phyloP scores from a whole-genome alignment of 2,797 vertebrate species.

The Spea hammondii region DNA sequence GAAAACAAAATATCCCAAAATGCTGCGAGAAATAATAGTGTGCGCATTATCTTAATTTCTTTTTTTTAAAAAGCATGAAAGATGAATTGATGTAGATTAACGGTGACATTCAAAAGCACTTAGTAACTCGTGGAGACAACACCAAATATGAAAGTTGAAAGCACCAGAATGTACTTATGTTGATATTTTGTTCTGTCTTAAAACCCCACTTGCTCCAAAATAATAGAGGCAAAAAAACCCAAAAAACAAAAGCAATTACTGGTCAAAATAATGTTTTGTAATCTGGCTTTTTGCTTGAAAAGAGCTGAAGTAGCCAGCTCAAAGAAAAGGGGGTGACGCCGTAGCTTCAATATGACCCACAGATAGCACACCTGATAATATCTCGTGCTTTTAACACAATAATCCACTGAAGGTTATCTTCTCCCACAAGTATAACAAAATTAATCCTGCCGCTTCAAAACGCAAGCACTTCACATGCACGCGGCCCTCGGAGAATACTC shows the following conservation, averaged over 20 bases:
- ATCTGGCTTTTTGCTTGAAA: conserved; percentile 54
- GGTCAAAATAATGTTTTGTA: conserved; percentile 46
- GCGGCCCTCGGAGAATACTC: conserved; percentile 49
- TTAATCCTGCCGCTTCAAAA: conserved; percentile 52
- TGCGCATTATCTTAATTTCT: conserved; percentile 35
- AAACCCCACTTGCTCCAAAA: neutral
- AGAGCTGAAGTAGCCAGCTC: conserved; percentile 43
- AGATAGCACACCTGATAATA: conserved; percentile 49
- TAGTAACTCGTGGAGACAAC: neutral
- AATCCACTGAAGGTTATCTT: conserved; percentile 43
- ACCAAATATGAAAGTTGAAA: conserved; percentile 2
- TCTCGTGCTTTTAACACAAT: conserved; percentile 40
- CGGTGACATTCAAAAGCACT: conserved; percentile 36
- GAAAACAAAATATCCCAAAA: conserved; percentile 4
- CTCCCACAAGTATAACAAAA: conserved; percentile 52
- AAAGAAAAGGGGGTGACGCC: conserved; percentile 55
- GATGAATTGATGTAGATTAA: conserved; percentile 31
- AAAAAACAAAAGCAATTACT: conserved; percentile 55
- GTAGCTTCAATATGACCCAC: conserved; percentile 43
- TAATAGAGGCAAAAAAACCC: neutral
- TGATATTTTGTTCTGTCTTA: conserved; percentile 5
- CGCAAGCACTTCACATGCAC: conserved; percentile 50
- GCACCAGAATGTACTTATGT: conserved; percentile 2
- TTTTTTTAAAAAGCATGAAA: conserved; percentile 10
- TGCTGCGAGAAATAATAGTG: neutral